phyloP scores from a whole-genome alignment of 2,113 vertebrate species.

The Lepisosteus oculatus region DNA sequence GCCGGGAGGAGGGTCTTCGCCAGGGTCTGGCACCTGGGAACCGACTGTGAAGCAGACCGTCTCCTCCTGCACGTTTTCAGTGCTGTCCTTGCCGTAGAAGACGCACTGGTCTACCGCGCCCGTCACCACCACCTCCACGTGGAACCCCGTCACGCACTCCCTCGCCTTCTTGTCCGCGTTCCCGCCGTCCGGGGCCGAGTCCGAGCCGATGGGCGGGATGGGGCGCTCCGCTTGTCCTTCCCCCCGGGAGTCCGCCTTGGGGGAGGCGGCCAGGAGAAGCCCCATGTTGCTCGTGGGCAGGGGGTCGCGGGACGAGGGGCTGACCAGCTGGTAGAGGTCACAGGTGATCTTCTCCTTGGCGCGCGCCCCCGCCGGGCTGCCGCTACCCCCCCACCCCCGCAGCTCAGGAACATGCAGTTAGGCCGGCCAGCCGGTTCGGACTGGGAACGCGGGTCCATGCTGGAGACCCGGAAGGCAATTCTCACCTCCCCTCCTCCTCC shows the following conservation, averaged over 20 bases:
- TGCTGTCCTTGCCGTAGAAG: slow-evolving; percentile 87
- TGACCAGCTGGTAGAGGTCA: slow-evolving; percentile 90
- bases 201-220: slow-evolving; percentile 30
- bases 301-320: slow-evolving; percentile 75
- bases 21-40: slow-evolving; percentile 39
- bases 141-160: slow-evolving; percentile 78
- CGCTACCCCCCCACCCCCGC: slow-evolving; percentile 53
- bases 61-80: slow-evolving; percentile 87
- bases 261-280: slow-evolving; percentile 67
- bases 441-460: slow-evolving; percentile 65
- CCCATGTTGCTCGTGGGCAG: slow-evolving; percentile 50
- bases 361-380: slow-evolving; percentile 56
- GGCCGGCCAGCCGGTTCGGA: slow-evolving; percentile 61
- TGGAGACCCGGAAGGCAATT: slow-evolving; percentile 89
- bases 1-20: slow-evolving; percentile 82
- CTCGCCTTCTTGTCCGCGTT: slow-evolving; percentile 57
- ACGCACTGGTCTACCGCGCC: slow-evolving; percentile 91
- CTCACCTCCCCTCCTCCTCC: slow-evolving; percentile 74
- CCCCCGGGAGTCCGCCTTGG: slow-evolving; percentile 55
- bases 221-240: slow-evolving; percentile 50
- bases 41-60: slow-evolving; percentile 77
- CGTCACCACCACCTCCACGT: slow-evolving; percentile 91
- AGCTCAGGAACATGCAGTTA: slow-evolving; percentile 78
- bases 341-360: slow-evolving; percentile 94
- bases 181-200: slow-evolving; percentile 39